Evolutionary conservation across 92 coral and sea anemone genomes (phyloP), one percentile per base, ranked within the genome.

Genomic region (Virgularia gustaviana): DNA sequence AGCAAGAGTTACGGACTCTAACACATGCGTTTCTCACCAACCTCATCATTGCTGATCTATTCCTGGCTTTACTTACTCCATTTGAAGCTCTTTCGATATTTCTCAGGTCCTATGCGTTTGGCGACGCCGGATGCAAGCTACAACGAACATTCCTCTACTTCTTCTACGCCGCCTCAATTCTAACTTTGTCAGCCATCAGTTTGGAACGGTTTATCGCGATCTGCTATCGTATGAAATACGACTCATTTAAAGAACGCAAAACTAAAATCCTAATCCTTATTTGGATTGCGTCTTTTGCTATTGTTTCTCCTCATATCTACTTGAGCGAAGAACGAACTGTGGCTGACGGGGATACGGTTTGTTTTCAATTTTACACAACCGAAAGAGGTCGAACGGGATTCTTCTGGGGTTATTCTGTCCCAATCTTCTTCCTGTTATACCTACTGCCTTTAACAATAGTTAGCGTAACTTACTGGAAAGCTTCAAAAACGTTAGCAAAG

Each of bases 31-130:
- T 87, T 31, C 65, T 87, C 9, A 79, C 85, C 32, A 87, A 87
- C 62, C 87, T 87, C 65, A 85, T 82, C 4, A 72, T 63, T 18
- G 91, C 88, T 16, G 88, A 87, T 62, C 54, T 87, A 32, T 58
- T 87, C 6, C 67, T 87, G 25, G 85, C 88, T 2, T 34, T 79
- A 29, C 60, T 79, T 36, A 87, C 91, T 28, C 88, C 91, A 9
- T 5, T 76, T 22, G 91, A 87, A 57, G 91, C 73, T 3, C 32
- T 64, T 12, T 49, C 91, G 30, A 63, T 80, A 12, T 54, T 75
- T 27, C n/a, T 41, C 6, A 70, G 78, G 30, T 9, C 36, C 9
- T 87, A 88, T 78, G 56, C 33, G 30, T 13, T 71, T 10, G 91
- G 91, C 2, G 52, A 70, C 19, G 61, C 45, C 20, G 67, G 66